Conservation (phyloP, 2,113 vertebrate genomes). For the Sceloporus tristichus region DNA sequence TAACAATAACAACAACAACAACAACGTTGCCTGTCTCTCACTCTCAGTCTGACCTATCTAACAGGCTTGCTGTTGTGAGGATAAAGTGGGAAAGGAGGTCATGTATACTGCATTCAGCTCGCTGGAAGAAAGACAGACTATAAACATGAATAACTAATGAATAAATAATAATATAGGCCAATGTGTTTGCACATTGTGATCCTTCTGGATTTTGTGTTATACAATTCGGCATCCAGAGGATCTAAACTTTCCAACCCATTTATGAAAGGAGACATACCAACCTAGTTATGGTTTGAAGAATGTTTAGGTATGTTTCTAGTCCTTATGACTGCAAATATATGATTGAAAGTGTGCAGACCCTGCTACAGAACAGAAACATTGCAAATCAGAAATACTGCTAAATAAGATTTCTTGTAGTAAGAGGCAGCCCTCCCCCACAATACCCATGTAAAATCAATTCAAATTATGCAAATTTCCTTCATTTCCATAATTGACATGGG, state of each 20-base stretch:
- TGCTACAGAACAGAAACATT: neutral
- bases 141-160: no score
- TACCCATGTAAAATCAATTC: neutral
- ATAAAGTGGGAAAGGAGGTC: no score
- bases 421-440: neutral
- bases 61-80: no score
- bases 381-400: neutral
- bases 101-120: no score
- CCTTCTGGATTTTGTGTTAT: no score
- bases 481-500: neutral
- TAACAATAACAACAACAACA: no score
- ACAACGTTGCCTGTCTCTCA: no score
- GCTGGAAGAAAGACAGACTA: no score
- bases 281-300: neutral
- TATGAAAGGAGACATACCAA: neutral
- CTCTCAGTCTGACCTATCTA: no score
- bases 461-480: neutral
- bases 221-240: no score
- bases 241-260: neutral
- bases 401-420: neutral
- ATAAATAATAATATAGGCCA: neutral
- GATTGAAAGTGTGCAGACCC: neutral
- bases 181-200: neutral
- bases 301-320: neutral
- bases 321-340: neutral